Evolutionary conservation across 2,797 vertebrate genomes (phyloP).

Genomic region (Rhynchonycteris naso): DNA sequence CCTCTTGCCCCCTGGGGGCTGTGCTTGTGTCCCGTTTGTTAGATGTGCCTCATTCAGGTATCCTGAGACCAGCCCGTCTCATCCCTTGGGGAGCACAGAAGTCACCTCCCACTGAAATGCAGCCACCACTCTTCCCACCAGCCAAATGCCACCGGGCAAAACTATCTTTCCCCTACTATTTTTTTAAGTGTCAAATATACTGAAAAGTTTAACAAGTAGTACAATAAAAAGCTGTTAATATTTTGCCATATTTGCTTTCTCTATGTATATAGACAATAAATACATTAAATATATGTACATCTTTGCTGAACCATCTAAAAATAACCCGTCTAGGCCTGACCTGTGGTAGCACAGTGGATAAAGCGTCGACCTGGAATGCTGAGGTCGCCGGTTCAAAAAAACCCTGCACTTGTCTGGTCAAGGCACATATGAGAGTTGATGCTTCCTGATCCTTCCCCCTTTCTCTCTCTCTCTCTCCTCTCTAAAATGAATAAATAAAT

Average conservation of each 20-base stretch:
- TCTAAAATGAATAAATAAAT: no score
- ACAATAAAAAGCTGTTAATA: neutral
- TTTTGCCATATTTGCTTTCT: slow-evolving; percentile 43
- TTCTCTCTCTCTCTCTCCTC: no score
- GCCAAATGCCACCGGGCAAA: neutral
- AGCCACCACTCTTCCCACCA: neutral
- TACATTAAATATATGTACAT: neutral
- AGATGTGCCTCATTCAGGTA: neutral
- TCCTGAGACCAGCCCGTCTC: neutral
- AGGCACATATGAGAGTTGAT: no score
- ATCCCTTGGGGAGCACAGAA: neutral
- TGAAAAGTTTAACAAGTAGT: neutral
- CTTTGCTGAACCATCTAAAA: slow-evolving; percentile 14
- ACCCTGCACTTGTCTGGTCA: no score
- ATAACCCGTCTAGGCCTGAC: neutral
- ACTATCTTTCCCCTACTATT: neutral
- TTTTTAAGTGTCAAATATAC: neutral
- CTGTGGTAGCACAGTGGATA: no score
- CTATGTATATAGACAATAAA: neutral
- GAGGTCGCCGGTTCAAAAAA: no score
- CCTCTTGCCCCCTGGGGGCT: neutral
- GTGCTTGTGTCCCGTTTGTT: neutral
- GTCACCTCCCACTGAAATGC: neutral
- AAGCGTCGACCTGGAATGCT: no score
- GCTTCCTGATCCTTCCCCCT: no score